Evolutionary conservation across 2,113 vertebrate species (phyloP).

Genomic region (Eulemur macaco): DNA sequence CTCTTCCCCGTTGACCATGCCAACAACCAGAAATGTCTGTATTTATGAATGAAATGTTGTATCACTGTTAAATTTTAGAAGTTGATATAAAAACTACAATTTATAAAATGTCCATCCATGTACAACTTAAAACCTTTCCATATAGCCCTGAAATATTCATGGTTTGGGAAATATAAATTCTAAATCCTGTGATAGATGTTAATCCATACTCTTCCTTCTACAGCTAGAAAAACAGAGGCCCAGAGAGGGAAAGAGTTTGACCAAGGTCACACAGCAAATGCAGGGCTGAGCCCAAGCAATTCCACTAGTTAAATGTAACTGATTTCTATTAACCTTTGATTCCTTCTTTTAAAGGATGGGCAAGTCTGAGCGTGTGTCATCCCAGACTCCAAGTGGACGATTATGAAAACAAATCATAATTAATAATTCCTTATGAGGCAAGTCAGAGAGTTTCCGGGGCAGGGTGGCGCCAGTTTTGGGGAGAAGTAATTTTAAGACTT

Average conservation of each 20-base stretch:
- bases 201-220: neutral
- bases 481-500: conserved; percentile 72
- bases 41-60: neutral
- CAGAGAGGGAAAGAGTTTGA: neutral
- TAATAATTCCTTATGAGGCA: conserved; percentile 61
- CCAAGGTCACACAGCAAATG: conserved; percentile 43
- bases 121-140: neutral
- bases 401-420: conserved; percentile 66
- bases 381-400: conserved; percentile 27
- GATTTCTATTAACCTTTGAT: conserved; percentile 46
- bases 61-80: neutral
- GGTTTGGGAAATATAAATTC: neutral
- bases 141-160: rapidly evolving
- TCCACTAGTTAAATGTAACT: conserved; percentile 12
- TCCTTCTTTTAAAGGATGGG: conserved; percentile 12
- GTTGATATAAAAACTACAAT: neutral
- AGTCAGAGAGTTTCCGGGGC: conserved; percentile 57
- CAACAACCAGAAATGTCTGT: neutral
- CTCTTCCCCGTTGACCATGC: neutral
- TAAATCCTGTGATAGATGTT: neutral
- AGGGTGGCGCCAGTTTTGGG: conserved; percentile 54
- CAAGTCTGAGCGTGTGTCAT: neutral
- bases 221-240: neutral
- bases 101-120: neutral
- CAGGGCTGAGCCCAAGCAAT: neutral